Evolutionary conservation across 2,888 invertebrate species (phyloP).

Genomic region (Pristionchus japonicus): DNA sequence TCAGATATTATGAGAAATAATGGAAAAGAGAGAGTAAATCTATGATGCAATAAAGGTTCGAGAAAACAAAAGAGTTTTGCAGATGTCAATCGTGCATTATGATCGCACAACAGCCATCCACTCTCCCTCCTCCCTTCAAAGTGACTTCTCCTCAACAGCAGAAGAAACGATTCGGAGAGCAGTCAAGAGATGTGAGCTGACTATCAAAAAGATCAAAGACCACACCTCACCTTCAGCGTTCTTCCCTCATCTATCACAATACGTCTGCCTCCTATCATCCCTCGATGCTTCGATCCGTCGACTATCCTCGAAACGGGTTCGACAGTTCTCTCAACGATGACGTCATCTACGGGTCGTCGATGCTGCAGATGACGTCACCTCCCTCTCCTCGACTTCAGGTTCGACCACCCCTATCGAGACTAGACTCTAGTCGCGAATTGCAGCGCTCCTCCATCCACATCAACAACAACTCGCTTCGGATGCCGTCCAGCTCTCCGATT

Average conservation of each 20-base stretch:
- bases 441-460: slow-evolving; percentile 2
- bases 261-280: slow-evolving; percentile 14
- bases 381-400: not conserved
- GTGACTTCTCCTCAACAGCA: slow-evolving; percentile 12
- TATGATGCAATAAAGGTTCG: not conserved
- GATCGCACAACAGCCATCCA: not conserved
- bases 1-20: no score
- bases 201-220: not conserved
- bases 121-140: slow-evolving; percentile 81
- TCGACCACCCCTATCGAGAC: not conserved
- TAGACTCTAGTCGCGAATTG: not conserved
- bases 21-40: not conserved
- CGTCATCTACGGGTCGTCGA: not conserved
- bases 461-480: slow-evolving; percentile 13
- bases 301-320: slow-evolving; percentile 5
- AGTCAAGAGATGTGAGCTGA: not conserved
- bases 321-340: slow-evolving; percentile 5
- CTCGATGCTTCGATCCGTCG: not conserved
- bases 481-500: slow-evolving; percentile 17
- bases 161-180: not conserved
- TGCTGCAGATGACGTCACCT: slow-evolving; percentile 15
- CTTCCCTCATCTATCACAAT: slow-evolving; percentile 12
- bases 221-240: not conserved
- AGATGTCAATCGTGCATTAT: not conserved
- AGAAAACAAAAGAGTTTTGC: slow-evolving; percentile 76